Base-by-base conservation (phyloP, 2,888 invertebrate genomes). In the Drosophila formosana region DNA sequence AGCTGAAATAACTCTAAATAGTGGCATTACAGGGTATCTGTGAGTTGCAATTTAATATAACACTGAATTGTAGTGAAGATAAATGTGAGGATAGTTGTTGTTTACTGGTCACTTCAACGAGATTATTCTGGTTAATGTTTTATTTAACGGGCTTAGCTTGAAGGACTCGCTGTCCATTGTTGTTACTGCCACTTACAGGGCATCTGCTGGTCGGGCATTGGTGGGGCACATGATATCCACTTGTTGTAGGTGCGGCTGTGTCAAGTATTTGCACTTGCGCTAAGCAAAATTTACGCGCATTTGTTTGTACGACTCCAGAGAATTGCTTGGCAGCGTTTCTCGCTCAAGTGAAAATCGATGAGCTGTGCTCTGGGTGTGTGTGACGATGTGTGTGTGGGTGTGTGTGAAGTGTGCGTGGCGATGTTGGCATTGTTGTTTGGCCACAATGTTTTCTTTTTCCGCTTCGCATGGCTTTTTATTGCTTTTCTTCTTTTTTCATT, bases 241-340 rank as follows among this genome's bases (percentile, higher is more conserved):
- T 62, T 62, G 55, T 55, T 64, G 63, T 80, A 75, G 83, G 83
- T 82, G 88, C 83, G 88, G 81, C 77, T 77, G 77, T 79, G 84
- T 85, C 87, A 89, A 89, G 86, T 87, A 88, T 84, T 87, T 87
- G 78, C 80, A 78, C 78, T 84, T 75, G 81, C 79, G 81, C 89
- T 82, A 89, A 89, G 90, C 88, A 72, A 89, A 86, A 90, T 89
- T 89, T 85, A 82, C 90, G 86, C 90, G 80, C 84, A 78, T 85
- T 89, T 90, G 88, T 84, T 84, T 88, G 88, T 78, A 70, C 78
- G 88, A 78, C 84, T 82, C 73, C 71, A 66, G 83, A 75, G 88
- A 79, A 72, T 79, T 72, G 68, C 73, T 66, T 46, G 49, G 50
- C 71, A 61, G 73, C 76, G 57, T 67, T 81, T 72, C 60, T 61